Percentiles rank a stretch among this genome's conserved stretches.
phyloP scores from a whole-genome alignment of 2,888 invertebrate species.

The Agrotis segetum region DNA sequence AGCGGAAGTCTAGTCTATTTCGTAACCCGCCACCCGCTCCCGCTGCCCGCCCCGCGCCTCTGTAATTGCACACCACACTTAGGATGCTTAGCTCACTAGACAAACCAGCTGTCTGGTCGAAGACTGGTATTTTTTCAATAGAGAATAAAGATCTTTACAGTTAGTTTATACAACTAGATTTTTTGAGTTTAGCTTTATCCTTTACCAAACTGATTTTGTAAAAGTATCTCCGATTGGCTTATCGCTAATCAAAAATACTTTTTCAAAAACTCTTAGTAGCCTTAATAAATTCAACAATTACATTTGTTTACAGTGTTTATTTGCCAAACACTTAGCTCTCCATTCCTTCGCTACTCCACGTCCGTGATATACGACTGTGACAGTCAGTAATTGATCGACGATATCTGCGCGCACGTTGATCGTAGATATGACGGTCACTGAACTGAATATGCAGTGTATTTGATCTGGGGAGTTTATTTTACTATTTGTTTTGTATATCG shows the following conservation, averaged over 20 bases:
- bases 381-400: constrained; percentile 80
- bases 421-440: constrained; percentile 63
- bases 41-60: too few relatives aligned
- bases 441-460: constrained; percentile 56
- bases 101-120: background rate
- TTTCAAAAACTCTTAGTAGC: too few relatives aligned
- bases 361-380: constrained; percentile 73
- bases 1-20: too few relatives aligned
- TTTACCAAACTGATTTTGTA: background rate
- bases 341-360: constrained; percentile 31
- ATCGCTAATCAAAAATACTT: too few relatives aligned
- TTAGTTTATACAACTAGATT: too few relatives aligned
- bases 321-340: constrained; percentile 2
- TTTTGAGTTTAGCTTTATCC: background rate
- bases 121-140: background rate
- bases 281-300: background rate
- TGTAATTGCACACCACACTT: too few relatives aligned
- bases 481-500: constrained; percentile 42
- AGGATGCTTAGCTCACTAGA: too few relatives aligned
- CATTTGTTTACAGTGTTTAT: background rate
- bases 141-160: background rate
- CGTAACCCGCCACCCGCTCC: too few relatives aligned
- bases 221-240: too few relatives aligned
- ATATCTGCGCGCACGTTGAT: constrained; percentile 70
- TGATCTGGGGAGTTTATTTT: constrained; percentile 39